Conservation (phyloP, 2,113 vertebrate species). For the Tricholaema leucomelas region DNA sequence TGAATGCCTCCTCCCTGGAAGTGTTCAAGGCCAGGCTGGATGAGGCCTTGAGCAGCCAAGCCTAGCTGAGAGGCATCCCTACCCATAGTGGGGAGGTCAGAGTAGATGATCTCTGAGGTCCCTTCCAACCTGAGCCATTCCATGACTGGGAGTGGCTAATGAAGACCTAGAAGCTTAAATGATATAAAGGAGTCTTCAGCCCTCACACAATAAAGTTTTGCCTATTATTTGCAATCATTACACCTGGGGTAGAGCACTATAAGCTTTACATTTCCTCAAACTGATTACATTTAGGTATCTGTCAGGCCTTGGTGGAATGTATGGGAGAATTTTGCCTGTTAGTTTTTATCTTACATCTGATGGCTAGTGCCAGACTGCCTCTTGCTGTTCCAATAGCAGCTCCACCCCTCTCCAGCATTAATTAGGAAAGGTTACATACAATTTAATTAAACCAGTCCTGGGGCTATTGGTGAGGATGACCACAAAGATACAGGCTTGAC, state of each 20-base stretch:
- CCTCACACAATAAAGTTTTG: conserved; percentile 15
- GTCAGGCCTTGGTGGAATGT: neutral
- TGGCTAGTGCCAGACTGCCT: conserved; percentile 45
- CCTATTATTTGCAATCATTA: neutral
- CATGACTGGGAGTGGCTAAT: neutral
- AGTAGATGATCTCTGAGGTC: too few species aligned
- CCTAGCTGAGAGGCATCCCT: too few species aligned
- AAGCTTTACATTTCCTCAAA: neutral
- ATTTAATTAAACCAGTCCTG: conserved; percentile 26
- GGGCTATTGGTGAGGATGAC: conserved; percentile 43
- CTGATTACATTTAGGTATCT: conserved; percentile 23
- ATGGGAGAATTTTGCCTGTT: conserved; percentile 36
- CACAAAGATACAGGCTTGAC: neutral
- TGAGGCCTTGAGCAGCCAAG: too few species aligned
- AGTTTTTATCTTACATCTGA: conserved; percentile 57
- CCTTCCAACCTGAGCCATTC: too few species aligned
- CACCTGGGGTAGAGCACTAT: neutral
- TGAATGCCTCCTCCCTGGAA: too few species aligned
- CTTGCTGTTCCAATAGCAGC: conserved; percentile 30
- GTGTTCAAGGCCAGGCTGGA: too few species aligned
- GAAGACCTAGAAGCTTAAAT: neutral
- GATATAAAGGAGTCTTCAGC: neutral
- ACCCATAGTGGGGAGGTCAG: too few species aligned
- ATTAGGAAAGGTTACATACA: conserved; percentile 28
- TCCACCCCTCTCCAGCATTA: conserved; percentile 35